A percentile compares a stretch with the other conserved stretches of the same genome.
Evolutionary conservation across 2,113 vertebrate species (phyloP).

Genomic region (Pelmatolapia mariae): DNA sequence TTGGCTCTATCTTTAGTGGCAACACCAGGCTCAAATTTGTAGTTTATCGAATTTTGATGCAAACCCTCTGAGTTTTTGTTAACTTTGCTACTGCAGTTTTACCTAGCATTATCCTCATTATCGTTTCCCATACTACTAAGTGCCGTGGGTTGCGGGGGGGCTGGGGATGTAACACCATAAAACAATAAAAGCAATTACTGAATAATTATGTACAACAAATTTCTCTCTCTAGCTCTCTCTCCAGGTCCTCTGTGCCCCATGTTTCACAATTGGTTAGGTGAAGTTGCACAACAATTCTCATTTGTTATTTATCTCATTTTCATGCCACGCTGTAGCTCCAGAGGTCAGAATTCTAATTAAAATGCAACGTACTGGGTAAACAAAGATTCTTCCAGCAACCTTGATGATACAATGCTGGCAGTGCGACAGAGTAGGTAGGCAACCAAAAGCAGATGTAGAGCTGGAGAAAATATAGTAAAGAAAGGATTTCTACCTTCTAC

Average conservation of each 20-base stretch:
- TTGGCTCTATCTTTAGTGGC: neutral
- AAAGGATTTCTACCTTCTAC: neutral
- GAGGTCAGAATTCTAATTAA: neutral
- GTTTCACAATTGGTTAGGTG: neutral
- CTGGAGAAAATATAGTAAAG: neutral
- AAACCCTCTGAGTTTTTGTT: neutral
- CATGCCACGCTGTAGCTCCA: neutral
- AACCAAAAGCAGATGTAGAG: neutral
- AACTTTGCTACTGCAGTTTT: neutral
- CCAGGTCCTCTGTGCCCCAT: neutral
- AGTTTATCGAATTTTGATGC: neutral
- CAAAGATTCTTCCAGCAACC: neutral
- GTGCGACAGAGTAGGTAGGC: neutral
- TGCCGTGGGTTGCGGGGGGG: neutral
- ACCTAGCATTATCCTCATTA: neutral
- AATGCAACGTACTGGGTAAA: neutral
- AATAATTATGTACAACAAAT: neutral
- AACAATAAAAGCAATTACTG: neutral
- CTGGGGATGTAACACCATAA: neutral
- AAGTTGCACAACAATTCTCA: neutral
- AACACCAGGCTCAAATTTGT: neutral
- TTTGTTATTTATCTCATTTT: neutral
- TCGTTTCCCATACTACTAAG: neutral
- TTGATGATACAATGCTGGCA: neutral
- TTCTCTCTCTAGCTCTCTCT: neutral